Evolutionary conservation across 2,888 invertebrate species (phyloP), one percentile per base, ranked within the genome.

Genomic region (Chrysolina oricalcia): DNA sequence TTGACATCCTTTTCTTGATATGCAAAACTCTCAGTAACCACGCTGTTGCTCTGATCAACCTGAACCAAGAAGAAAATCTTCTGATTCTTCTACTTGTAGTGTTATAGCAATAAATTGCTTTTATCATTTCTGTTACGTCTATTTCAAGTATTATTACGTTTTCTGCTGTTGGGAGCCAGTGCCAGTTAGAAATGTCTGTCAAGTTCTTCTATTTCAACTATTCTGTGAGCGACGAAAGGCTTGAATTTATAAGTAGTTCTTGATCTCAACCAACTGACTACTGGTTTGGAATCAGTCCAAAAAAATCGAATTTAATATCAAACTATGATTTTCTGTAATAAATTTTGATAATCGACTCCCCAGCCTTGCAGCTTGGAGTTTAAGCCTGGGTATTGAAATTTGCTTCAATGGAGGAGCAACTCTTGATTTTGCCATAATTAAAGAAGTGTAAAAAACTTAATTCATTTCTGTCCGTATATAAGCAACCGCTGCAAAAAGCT

Each of bases 181-280:
- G 41, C 70, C 70, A 70, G 41, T 63, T 41, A 1, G 4, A 11
- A 9, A 41, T 40, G n/a, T 62, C 62, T 9, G 62, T 21, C n/a
- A 0, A 63, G 23, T 41, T 70, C 70, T 43, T 70, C 62, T 21
- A 70, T 70, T 43, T 70, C 70, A 5, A 40, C 46, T 41, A 62
- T 21, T 23, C 70, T 17, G 23, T 70, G 59, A 23, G 56, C 23
- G 3, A 56, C 56, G 13, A 56, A 56, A 21, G 23, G 23, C 23
- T 56, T 13, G 13, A 13, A 56, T 21, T 56, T 56, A 56, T 56
- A 56, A 15, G 23, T 11, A 23, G 21, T n/a, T 15, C 13, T 13
- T 23, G 56, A 21, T 23, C 56, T 9, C 21, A 56, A 56, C 21
- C 23, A 56, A 23, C 13, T 23, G 13, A 56, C 23, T 0, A 56